phyloP scores from a whole-genome alignment of 2,113 vertebrate species.

The Osmerus eperlanus region DNA sequence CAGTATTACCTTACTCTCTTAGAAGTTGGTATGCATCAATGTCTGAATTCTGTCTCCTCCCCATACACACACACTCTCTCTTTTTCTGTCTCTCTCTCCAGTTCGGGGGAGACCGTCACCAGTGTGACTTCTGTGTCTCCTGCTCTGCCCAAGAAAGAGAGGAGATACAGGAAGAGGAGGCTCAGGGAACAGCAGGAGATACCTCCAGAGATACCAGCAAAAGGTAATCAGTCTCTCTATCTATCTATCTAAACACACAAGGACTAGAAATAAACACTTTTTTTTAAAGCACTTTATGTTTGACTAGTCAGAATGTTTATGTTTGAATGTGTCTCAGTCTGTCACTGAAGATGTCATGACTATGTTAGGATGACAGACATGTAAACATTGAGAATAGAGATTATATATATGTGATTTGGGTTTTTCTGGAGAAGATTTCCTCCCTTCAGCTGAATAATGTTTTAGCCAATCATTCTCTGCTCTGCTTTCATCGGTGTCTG shows the following conservation, averaged over 20 bases:
- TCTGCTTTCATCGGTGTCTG: neutral
- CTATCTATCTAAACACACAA: too few relatives aligned
- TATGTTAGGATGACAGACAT: neutral
- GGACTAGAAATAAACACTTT: too few relatives aligned
- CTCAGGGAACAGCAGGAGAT: conserved; percentile 70
- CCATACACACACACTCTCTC: neutral
- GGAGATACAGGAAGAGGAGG: conserved; percentile 72
- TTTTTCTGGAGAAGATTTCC: neutral
- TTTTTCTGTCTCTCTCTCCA: conserved; percentile 47
- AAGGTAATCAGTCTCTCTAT: conserved; percentile 75
- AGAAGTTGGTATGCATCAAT: too few relatives aligned
- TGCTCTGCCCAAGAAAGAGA: conserved; percentile 82
- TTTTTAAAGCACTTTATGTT: neutral
- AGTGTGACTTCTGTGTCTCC: conserved; percentile 80
- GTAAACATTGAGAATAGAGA: neutral
- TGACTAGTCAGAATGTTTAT: neutral
- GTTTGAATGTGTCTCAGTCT: neutral
- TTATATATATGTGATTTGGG: conserved; percentile 3
- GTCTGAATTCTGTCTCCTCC: neutral
- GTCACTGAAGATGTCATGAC: neutral
- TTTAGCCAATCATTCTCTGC: neutral
- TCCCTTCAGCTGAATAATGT: conserved; percentile 3
- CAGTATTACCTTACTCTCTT: neutral
- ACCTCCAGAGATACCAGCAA: conserved; percentile 88
- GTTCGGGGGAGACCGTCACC: conserved; percentile 89